phyloP scores from a whole-genome alignment of 2,888 invertebrate genomes.

The Agrochola macilenta region DNA sequence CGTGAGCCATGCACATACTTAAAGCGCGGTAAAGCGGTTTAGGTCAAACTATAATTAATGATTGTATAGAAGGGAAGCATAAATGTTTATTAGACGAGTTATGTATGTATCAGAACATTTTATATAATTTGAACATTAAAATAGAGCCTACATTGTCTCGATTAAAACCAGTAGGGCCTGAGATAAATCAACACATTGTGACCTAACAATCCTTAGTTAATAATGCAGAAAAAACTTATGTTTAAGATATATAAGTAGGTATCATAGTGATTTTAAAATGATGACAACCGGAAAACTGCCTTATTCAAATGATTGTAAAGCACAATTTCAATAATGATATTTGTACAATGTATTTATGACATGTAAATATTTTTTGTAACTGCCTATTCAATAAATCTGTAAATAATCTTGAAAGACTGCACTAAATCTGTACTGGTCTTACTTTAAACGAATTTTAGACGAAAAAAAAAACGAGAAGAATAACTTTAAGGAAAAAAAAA shows the following conservation, averaged over 20 bases:
- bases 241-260: background rate
- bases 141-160: background rate
- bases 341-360: constrained; percentile 40
- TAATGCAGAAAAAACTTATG: background rate
- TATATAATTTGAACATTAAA: background rate
- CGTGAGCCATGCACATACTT: too few relatives aligned
- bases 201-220: background rate
- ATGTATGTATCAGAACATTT: background rate
- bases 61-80: constrained; percentile 37
- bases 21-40: too few relatives aligned
- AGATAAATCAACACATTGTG: background rate
- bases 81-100: constrained; percentile 21
- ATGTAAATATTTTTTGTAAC: constrained; percentile 49
- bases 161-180: background rate
- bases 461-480: background rate
- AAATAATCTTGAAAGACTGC: constrained; percentile 6
- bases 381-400: background rate
- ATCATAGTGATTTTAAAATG: background rate
- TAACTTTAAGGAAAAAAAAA: background rate
- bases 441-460: background rate
- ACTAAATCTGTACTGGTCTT: background rate
- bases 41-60: background rate
- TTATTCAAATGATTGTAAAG: background rate
- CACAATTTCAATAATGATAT: background rate
- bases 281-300: background rate